Evolutionary conservation across 2,113 vertebrate species (phyloP), one percentile per base, ranked within the genome.

Genomic region (Callithrix jacchus): DNA sequence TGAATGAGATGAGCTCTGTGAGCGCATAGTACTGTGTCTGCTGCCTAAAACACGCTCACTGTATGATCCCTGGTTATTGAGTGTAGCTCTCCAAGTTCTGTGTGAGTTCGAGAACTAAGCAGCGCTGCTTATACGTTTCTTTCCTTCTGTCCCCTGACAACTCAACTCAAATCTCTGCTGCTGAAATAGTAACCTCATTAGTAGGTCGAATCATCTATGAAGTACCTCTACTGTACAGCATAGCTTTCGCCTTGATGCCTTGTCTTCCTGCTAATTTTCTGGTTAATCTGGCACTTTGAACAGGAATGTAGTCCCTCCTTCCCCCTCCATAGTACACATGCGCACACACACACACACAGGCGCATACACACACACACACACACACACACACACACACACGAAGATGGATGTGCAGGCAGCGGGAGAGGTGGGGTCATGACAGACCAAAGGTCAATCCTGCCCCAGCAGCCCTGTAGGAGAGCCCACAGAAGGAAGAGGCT

Each of bases 401-500:
- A 74, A 93, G 70, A 30, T 17, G 30, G 56, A 49, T 5, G 9
- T 27, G 25, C 37, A 25, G 86, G 61, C 49, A 58, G 61, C 30
- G 74, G 45, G 58, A 12, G 56, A 30, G 3, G 30, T 32, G 40
- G 25, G 76, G 8, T 17, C 58, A 13, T 23, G 56, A 30, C 70
- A 54, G 40, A 81, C 35, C 35, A 32, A 42, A 81, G 71, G 54
- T 42, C 27, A 92, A 23, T 42, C 66, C 45, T 93, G 42, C 77
- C 80, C 74, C 17, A 80, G 61, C 40, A 80, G 11, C 71, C 58
- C 30, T 89, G 49, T 13, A 35, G 68, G 32, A 64, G 12, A 81
- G 45, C 30, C 61, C 79, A 66, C 86, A 71, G 21, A 76, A 96
- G 91, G 85, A 71, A 76, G 94, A 52, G 79, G 37, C 74, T 80